phyloP scores from a whole-genome alignment of 1,140 invertebrate species.

The Gonioctena quinquepunctata region DNA sequence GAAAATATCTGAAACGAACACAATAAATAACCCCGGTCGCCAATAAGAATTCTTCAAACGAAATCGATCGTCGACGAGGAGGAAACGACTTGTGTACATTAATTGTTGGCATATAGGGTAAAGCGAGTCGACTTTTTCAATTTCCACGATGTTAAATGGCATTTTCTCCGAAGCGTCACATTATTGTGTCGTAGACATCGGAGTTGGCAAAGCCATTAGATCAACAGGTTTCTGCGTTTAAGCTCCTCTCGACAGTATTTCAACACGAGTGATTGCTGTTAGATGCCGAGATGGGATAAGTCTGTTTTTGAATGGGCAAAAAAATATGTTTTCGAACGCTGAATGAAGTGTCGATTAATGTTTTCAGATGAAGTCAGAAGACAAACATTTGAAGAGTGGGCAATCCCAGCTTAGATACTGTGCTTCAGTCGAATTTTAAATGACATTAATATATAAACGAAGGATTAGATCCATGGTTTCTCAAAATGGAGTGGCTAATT shows the following conservation, averaged over 20 bases:
- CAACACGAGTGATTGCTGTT: background rate
- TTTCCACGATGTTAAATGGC: constrained; percentile 9
- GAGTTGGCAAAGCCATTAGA: constrained; percentile 3
- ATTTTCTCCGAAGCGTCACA: constrained; percentile 4
- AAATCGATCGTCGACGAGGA: background rate
- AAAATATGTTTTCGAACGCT: too few species aligned
- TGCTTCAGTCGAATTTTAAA: too few species aligned
- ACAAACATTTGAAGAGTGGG: too few species aligned
- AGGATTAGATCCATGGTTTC: too few species aligned
- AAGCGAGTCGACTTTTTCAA: constrained; percentile 11
- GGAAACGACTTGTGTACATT: background rate
- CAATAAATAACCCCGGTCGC: background rate
- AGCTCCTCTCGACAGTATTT: background rate
- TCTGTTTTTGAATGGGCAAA: too few species aligned
- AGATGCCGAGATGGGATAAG: background rate
- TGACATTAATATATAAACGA: too few species aligned
- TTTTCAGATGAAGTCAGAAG: too few species aligned
- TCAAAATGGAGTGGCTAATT: too few species aligned
- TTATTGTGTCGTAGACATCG: constrained; percentile 10
- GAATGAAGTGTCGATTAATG: too few species aligned
- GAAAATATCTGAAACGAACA: background rate
- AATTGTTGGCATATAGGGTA: constrained; percentile 5
- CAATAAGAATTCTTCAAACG: background rate
- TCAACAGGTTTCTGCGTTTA: constrained; percentile 9
- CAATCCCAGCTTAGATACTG: too few species aligned